These are phyloP conservation scores for Lerema accius DNA, from an alignment of 1,140 invertebrate genomes.

Conservation along the genomic window DNA sequence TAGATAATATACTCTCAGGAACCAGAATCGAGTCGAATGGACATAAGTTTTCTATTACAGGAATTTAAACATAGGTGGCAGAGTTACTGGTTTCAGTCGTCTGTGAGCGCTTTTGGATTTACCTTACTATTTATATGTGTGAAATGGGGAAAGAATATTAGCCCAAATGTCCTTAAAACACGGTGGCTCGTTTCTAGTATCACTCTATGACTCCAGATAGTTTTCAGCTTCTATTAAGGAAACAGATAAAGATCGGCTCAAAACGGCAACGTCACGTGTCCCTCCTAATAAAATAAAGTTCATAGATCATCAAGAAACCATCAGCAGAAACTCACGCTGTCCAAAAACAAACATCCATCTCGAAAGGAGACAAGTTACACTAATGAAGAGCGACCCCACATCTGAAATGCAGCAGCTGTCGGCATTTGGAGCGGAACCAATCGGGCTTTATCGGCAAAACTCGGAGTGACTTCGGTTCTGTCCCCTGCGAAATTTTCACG, in stretches of 20 bases:
- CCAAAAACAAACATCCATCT: constrained; percentile 81
- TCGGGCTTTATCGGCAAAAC: constrained; percentile 51
- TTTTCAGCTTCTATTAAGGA: constrained; percentile 1
- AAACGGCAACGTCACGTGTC: constrained; percentile 19
- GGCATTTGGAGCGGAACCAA: constrained; percentile 76
- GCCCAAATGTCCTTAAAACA: too few relatives aligned
- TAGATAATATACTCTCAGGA: too few relatives aligned
- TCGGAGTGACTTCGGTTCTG: constrained; percentile 49
- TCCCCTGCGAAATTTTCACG: constrained; percentile 57
- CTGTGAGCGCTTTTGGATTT: too few relatives aligned
- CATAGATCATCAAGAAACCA: constrained; percentile 74
- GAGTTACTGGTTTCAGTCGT: too few relatives aligned
- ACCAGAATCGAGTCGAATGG: too few relatives aligned
- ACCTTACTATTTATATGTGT: too few relatives aligned
- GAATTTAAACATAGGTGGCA: too few relatives aligned
- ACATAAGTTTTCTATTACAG: too few relatives aligned
- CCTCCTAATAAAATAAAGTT: constrained; percentile 45
- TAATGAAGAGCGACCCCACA: constrained; percentile 78
- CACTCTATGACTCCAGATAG: too few relatives aligned
- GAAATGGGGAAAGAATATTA: too few relatives aligned
- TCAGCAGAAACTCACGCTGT: constrained; percentile 66
- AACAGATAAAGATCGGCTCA: constrained; percentile 1
- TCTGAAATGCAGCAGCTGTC: constrained; percentile 79
- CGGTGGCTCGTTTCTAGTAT: too few relatives aligned
- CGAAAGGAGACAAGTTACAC: constrained; percentile 71